Evolutionary conservation across 2,888 invertebrate genomes (phyloP).

Genomic region (Latrodectus elegans): DNA sequence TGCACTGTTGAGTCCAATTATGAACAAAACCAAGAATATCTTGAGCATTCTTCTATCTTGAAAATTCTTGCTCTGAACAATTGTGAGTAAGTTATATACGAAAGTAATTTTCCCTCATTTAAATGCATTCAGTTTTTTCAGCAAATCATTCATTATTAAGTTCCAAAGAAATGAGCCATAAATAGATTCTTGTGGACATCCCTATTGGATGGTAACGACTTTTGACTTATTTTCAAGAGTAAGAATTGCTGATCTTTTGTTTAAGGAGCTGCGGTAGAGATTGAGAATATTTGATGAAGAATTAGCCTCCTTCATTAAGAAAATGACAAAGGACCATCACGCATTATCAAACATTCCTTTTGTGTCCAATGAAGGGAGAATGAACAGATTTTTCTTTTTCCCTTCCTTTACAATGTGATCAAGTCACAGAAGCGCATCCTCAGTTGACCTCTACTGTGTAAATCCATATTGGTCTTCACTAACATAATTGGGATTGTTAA

Average conservation of each 20-base stretch:
- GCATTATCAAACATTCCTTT: neutral
- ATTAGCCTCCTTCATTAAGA: neutral
- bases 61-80: neutral
- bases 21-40: neutral
- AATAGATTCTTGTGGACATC: neutral
- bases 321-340: neutral
- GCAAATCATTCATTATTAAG: neutral
- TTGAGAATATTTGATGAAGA: neutral
- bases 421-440: neutral
- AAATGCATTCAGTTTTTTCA: neutral
- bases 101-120: neutral
- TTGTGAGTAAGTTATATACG: neutral
- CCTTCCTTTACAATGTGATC: neutral
- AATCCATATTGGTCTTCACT: neutral
- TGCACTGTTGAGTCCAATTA: neutral
- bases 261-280: neutral
- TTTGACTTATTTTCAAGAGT: neutral
- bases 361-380: neutral
- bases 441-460: neutral
- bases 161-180: neutral
- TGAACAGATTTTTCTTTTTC: neutral
- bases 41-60: neutral
- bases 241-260: neutral
- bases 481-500: neutral
- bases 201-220: neutral